Conservation (phyloP, 2,113 vertebrate genomes). For the Malurus elegans region DNA sequence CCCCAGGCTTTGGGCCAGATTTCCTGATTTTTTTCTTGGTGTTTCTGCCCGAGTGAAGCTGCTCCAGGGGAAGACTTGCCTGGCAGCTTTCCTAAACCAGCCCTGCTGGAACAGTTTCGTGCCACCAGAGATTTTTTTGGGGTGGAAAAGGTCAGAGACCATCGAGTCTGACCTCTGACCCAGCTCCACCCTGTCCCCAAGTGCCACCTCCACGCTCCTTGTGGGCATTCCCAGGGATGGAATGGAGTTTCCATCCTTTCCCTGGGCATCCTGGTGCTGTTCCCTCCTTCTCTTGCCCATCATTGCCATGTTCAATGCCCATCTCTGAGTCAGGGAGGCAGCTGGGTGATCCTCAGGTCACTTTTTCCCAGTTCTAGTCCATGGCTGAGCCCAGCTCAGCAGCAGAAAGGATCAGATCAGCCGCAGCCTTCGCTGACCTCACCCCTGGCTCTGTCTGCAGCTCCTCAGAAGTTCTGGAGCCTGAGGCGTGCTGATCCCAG, state of each 20-base stretch:
- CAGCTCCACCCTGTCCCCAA: neutral
- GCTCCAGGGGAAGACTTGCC: neutral
- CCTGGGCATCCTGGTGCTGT: neutral
- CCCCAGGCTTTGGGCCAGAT: neutral
- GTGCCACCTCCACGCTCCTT: neutral
- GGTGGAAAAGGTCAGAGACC: neutral
- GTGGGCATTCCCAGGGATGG: neutral
- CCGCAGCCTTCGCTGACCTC: neutral
- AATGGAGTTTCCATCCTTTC: neutral
- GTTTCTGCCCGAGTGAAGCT: neutral
- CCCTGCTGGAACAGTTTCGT: fast-evolving
- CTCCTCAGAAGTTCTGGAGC: neutral
- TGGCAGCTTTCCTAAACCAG: neutral
- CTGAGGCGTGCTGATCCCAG: neutral
- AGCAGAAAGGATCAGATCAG: neutral
- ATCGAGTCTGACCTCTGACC: neutral
- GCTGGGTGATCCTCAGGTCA: neutral
- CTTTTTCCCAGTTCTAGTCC: neutral
- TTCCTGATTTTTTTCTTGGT: neutral
- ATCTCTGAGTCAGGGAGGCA: neutral
- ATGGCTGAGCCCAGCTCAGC: neutral
- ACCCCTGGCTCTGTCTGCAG: neutral
- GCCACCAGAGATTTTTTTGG: neutral
- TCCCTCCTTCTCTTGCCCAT: neutral
- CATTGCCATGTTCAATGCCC: fast-evolving